Evolutionary conservation across 37 sponge, comb jelly and placozoan genomes (phyloP).

Genomic region (Ianthella basta): DNA sequence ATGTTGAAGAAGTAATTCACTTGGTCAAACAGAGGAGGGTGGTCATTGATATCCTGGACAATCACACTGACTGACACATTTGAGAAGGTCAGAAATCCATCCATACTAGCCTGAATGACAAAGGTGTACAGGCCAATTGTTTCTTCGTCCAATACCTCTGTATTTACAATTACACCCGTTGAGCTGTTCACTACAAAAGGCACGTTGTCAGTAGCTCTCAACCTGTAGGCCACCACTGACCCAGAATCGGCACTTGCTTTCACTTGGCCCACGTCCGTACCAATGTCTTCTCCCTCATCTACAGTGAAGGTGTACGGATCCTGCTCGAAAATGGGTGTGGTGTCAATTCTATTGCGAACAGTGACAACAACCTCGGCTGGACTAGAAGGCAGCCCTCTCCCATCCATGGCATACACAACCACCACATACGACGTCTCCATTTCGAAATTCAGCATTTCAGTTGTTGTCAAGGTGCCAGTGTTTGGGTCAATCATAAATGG

Average conservation of each 20-base stretch:
- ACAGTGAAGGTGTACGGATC: constrained; percentile 23
- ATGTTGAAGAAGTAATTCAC: constrained; percentile 18
- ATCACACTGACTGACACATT: constrained; percentile 21
- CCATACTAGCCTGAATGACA: constrained; percentile 20
- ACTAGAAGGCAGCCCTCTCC: neutral
- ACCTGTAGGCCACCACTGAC: neutral
- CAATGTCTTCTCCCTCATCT: neutral
- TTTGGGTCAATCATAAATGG: constrained; percentile 28
- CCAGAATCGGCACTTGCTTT: neutral
- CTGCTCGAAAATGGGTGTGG: constrained; percentile 36
- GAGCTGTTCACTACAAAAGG: constrained; percentile 9
- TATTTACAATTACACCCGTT: neutral
- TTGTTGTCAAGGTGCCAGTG: constrained; percentile 40
- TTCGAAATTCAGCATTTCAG: constrained; percentile 41
- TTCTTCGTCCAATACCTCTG: constrained; percentile 5
- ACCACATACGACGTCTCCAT: neutral
- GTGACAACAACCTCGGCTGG: constrained; percentile 9
- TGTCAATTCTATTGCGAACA: constrained; percentile 51
- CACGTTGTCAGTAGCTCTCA: neutral
- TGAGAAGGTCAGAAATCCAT: constrained; percentile 19
- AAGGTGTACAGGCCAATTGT: neutral
- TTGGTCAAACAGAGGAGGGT: constrained; percentile 48
- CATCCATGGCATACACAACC: constrained; percentile 14
- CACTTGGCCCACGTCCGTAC: constrained; percentile 7
- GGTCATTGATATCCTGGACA: constrained; percentile 67